Base-by-base conservation (phyloP, 2,113 vertebrate genomes). In the Neofelis nebulosa region DNA sequence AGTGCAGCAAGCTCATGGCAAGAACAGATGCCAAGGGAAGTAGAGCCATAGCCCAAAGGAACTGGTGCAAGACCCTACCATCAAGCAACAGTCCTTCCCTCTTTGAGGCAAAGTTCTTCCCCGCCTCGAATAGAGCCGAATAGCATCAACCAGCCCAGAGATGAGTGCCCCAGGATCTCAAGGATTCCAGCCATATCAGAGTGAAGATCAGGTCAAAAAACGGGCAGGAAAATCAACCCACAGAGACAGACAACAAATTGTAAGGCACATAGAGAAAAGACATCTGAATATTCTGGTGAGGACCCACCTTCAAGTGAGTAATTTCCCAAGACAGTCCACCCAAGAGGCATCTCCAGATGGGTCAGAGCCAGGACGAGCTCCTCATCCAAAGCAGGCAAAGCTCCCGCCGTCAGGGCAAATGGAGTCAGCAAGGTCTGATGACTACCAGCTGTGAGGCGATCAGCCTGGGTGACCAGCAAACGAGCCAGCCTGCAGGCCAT, bases 301-400 rank as follows among this genome's bases (percentile, higher is more conserved):
- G 93, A 98, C 94, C 90, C 98, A 99, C 98, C 98, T 98, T 98
- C 98, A 93, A 97, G 96, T 27, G 98, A 96, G 92, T 96, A 98
- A 74, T 74, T 97, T 91, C 99, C 98, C 12, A 98, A 63, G 92
- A 99, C 93, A 78, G 98, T 99, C 99, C 99, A 99, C n/a, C 98
- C 97, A 8, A 81, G 96, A 19, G 98, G 99, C 91, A 99, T 98
- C 84, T 99, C 99, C 98, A 99, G 97, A 97, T 99, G 99, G 71
- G 99, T 99, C 98, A 99, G 8, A 0, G 99, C 99, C 98, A 98
- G 98, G 73, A 99, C 98, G 11, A 99, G 80, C 38, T 98, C 98
- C 18, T 99, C 98, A 85, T 99, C 99, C 98, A 99, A 45, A 6
- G 96, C 97, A 3, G 98, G 97, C 94, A 98, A 63, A 2, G 97